Conservation (phyloP, 2,797 vertebrate genomes). For the Decapterus maruadsi region DNA sequence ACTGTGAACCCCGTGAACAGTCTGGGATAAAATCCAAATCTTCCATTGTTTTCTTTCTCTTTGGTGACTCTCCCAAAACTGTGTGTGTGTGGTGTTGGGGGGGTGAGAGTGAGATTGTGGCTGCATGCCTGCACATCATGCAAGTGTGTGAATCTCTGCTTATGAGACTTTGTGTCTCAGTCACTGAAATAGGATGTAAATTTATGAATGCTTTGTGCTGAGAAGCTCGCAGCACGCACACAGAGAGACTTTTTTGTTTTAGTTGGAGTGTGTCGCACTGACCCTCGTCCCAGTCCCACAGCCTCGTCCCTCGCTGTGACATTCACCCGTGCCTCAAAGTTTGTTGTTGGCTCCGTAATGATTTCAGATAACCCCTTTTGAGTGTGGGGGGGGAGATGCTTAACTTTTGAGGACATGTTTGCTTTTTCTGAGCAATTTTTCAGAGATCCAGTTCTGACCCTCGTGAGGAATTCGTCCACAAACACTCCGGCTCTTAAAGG, state of each 20-base stretch:
- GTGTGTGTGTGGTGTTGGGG: conserved; percentile 8
- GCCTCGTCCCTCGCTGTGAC: conserved; percentile 30
- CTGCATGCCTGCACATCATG: conserved; percentile 43
- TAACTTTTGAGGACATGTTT: conserved; percentile 41
- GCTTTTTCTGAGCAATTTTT: conserved; percentile 44
- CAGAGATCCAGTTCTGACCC: conserved; percentile 6
- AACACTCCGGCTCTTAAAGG: conserved; percentile 3
- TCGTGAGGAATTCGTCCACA: conserved; percentile 26
- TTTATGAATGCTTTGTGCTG: conserved; percentile 73
- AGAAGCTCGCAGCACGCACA: conserved; percentile 57
- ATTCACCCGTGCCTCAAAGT: conserved; percentile 31
- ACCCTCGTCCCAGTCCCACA: conserved; percentile 45
- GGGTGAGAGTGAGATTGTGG: neutral
- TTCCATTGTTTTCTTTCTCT: conserved; percentile 64
- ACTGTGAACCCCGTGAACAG: conserved; percentile 51
- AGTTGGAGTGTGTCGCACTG: conserved; percentile 57
- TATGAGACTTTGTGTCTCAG: conserved; percentile 51
- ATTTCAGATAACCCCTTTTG: conserved; percentile 40
- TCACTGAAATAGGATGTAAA: conserved; percentile 70
- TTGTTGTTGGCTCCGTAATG: conserved; percentile 34
- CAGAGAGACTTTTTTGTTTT: conserved; percentile 70
- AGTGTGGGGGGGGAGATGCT: conserved; percentile 30
- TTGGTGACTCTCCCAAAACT: conserved; percentile 48
- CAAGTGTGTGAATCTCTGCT: conserved; percentile 30
- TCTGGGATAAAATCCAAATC: conserved; percentile 58